These are phyloP conservation scores for Parazoanthus atlanticus DNA, from an alignment of 92 coral and sea anemone species.

Conservation along the genomic window DNA sequence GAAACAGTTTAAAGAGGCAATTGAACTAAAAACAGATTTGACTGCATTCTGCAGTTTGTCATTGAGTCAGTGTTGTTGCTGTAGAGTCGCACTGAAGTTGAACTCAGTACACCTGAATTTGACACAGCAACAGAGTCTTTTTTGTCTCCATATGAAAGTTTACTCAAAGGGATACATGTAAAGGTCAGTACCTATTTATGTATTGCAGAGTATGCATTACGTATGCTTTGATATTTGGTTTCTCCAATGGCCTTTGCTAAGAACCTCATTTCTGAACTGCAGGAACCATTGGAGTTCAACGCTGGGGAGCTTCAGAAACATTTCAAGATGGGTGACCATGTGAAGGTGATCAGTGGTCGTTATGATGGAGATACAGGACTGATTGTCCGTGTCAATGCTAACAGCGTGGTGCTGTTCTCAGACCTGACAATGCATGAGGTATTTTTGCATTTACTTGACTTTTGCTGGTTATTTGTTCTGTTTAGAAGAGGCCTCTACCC, in stretches of 20 bases:
- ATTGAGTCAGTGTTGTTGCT: no score
- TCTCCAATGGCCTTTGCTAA: not conserved
- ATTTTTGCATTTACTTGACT: not conserved
- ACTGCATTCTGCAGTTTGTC: no score
- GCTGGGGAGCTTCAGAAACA: constrained; percentile 92
- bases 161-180: not conserved
- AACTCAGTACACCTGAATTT: no score
- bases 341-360: constrained; percentile 94
- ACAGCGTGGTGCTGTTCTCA: constrained; percentile 89
- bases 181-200: no score
- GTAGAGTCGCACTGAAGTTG: no score
- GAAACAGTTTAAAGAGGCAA: no score
- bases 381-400: constrained; percentile 87
- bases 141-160: not conserved
- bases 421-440: constrained; percentile 90
- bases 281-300: constrained; percentile 94
- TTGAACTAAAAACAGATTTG: no score
- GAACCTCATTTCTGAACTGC: not conserved
- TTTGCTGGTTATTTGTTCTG: not conserved
- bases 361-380: constrained; percentile 99
- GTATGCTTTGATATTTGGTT: no score
- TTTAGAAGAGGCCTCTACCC: not conserved
- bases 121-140: not conserved
- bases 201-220: no score
- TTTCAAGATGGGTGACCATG: constrained; percentile 99